phyloP scores from a whole-genome alignment of 2,113 vertebrate species.

The western clawed frog (Xenopus tropicalis) region UCB_Xtro_10.0 CM004444.2:135741001-135741500 shows the following conservation, averaged over 20 bases:
- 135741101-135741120: too few species aligned
- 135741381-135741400: slow-evolving; percentile 80
- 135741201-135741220: too few species aligned
- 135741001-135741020: slow-evolving; percentile 16
- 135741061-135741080: neutral
- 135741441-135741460: neutral
- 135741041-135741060: neutral
- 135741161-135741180: too few species aligned
- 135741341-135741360: slow-evolving; percentile 94
- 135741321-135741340: slow-evolving; percentile 88
- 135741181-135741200: too few species aligned
- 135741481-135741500: too few species aligned
- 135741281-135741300: slow-evolving; percentile 95
- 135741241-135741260: slow-evolving; percentile 60
- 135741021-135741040: neutral
- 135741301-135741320: slow-evolving; percentile 93
- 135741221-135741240: too few species aligned
- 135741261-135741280: slow-evolving; percentile 98
- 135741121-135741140: too few species aligned
- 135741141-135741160: too few species aligned
- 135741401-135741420: neutral
- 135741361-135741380: slow-evolving; percentile 95
- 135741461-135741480: too few species aligned
- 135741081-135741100: too few species aligned
- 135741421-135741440: neutral